phyloP scores from a whole-genome alignment of 2,888 invertebrate species.

The Heliconius sara region DNA sequence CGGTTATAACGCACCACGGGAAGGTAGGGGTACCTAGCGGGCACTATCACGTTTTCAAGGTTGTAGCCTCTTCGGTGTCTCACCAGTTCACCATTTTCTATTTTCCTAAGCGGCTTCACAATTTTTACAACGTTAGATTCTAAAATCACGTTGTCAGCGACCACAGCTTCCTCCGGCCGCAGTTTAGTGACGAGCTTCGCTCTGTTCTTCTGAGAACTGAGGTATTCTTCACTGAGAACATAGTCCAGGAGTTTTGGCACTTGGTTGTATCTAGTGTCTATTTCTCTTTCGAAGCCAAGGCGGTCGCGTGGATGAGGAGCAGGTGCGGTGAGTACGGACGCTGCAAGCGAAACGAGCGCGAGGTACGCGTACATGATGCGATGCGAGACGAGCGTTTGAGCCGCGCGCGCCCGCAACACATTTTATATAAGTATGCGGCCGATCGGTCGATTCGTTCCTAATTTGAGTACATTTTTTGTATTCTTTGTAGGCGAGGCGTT shows the following conservation, averaged over 20 bases:
- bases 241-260: constrained; percentile 69
- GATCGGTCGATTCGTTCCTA: constrained; percentile 79
- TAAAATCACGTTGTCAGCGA: constrained; percentile 73
- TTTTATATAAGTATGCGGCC: constrained; percentile 74
- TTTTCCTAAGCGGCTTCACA: constrained; percentile 64
- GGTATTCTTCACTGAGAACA: constrained; percentile 66
- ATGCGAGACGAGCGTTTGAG: constrained; percentile 76
- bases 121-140: constrained; percentile 77
- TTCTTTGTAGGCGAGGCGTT: constrained; percentile 59
- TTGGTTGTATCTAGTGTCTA: constrained; percentile 67
- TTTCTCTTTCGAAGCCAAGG: constrained; percentile 76
- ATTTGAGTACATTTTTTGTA: constrained; percentile 73
- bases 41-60: constrained; percentile 79
- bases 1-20: constrained; percentile 74
- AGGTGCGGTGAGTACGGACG: constrained; percentile 63
- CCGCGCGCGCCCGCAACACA: constrained; percentile 76
- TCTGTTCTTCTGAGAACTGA: constrained; percentile 70
- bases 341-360: constrained; percentile 71
- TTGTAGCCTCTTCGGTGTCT: constrained; percentile 78
- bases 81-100: constrained; percentile 63
- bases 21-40: constrained; percentile 77
- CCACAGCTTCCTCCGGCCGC: constrained; percentile 69
- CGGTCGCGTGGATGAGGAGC: constrained; percentile 62
- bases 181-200: constrained; percentile 74
- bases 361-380: constrained; percentile 80